Percentiles rank a stretch among this genome's conserved stretches.
These are phyloP conservation scores for Vesta saturnalis DNA, from an alignment of 2,888 invertebrate species.

Conservation along the genomic window DNA sequence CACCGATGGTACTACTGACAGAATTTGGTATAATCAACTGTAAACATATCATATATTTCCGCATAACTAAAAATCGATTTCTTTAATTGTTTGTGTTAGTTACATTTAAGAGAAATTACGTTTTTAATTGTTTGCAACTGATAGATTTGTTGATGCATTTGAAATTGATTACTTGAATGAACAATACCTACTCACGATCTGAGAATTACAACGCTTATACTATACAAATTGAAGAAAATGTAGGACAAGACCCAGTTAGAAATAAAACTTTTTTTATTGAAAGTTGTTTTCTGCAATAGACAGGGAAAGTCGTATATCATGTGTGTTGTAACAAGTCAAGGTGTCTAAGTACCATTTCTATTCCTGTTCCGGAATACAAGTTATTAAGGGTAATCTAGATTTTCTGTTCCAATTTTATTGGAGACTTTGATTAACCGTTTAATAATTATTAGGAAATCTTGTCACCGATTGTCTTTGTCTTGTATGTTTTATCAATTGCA, in stretches of 20 bases:
- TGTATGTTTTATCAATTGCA: background rate
- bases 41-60: too few species aligned
- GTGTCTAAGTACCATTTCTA: slow-evolving; percentile 11
- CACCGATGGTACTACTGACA: background rate
- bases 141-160: background rate
- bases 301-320: slow-evolving; percentile 26
- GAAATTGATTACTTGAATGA: background rate
- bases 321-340: slow-evolving; percentile 19
- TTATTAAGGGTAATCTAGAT: background rate
- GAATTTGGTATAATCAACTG: background rate
- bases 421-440: background rate
- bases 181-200: background rate
- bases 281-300: slow-evolving; percentile 29
- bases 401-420: slow-evolving; percentile 5
- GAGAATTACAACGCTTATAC: background rate
- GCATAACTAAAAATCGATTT: too few species aligned
- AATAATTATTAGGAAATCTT: background rate
- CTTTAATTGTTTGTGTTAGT: too few species aligned
- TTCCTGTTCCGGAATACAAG: slow-evolving; percentile 12
- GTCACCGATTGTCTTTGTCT: too few species aligned
- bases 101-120: background rate
- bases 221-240: slow-evolving; percentile 12
- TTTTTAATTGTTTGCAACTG: background rate
- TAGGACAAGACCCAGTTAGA: slow-evolving; percentile 28
- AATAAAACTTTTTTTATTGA: slow-evolving; percentile 31